Percentiles rank a stretch among this genome's conserved stretches.
phyloP scores from a whole-genome alignment of 2,888 invertebrate genomes.

The Eledone cirrhosa region DNA sequence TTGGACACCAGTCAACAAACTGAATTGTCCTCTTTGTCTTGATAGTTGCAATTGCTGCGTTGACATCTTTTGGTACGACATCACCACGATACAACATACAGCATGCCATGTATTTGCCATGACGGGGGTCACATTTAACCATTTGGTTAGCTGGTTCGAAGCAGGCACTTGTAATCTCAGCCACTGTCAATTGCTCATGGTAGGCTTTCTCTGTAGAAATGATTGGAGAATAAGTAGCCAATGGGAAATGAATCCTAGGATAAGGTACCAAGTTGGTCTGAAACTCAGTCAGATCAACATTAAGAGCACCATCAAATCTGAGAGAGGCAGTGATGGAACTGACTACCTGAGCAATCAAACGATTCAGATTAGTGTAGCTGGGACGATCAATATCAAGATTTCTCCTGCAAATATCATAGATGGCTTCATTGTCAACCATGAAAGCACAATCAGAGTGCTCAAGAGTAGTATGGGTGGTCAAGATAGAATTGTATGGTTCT shows the following conservation, averaged over 20 bases:
- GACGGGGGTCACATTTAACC: slow-evolving; percentile 76
- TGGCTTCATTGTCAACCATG: slow-evolving; percentile 94
- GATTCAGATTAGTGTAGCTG: slow-evolving; percentile 87
- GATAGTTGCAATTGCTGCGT: not conserved
- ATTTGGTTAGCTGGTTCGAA: slow-evolving; percentile 86
- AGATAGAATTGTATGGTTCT: slow-evolving; percentile 93
- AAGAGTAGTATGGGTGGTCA: slow-evolving; percentile 89
- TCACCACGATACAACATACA: slow-evolving; percentile 94
- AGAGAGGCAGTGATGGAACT: slow-evolving; percentile 68
- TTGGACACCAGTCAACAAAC: slow-evolving; percentile 8
- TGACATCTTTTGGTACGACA: slow-evolving; percentile 84
- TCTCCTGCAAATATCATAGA: slow-evolving; percentile 84
- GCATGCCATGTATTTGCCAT: slow-evolving; percentile 82
- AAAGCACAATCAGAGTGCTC: slow-evolving; percentile 97
- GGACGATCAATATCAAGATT: slow-evolving; percentile 86
- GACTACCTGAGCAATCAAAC: slow-evolving; percentile 89
- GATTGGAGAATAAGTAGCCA: slow-evolving; percentile 86
- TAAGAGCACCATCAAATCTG: slow-evolving; percentile 52
- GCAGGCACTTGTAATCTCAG: slow-evolving; percentile 92
- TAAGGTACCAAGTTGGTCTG: slow-evolving; percentile 68
- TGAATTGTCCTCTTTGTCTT: not conserved
- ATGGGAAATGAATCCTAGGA: slow-evolving; percentile 80
- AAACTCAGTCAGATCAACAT: slow-evolving; percentile 70
- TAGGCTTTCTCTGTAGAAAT: slow-evolving; percentile 71
- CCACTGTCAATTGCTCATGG: slow-evolving; percentile 50